Evolutionary conservation across 1,140 invertebrate genomes (phyloP), one percentile per base, ranked within the genome.

Genomic region (Meloidogyne floridensis): DNA sequence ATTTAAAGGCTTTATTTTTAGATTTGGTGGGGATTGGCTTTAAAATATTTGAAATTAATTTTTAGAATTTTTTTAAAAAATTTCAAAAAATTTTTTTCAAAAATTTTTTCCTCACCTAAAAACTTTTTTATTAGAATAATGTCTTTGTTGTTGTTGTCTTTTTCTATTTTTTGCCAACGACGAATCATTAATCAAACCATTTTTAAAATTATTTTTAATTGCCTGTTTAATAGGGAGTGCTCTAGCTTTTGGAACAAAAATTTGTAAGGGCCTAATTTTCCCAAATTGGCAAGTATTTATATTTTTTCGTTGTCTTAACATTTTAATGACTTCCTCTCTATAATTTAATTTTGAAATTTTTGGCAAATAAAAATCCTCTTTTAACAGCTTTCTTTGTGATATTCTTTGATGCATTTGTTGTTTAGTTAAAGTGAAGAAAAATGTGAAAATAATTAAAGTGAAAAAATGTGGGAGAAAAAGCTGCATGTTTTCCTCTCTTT

Each of bases 201-300:
- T n/a, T 5, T 65, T 65, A n/a, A n/a, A n/a, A 65, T 65, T n/a
- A 7, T n/a, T 65, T 6, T 59, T 59, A 15, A 6, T 65, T n/a
- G n/a, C 20, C 7, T 47, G 3, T 71, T 18, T 71, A 42, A 18
- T 74, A n/a, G 72, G 72, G 6, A 74, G 18, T 18, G 72, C 72
- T 54, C 20, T 74, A 51, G 72, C 72, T 74, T 54, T 74, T 0
- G 72, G 72, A n/a, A 8, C 72, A 74, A 74, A 47, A n/a, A 54
- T 15, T 15, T 74, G 72, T 32, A 54, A 54, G n/a, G 59, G 59
- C 5, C 59, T 65, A 7, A 65, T 65, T 65, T 15, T 65, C n/a
- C 59, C 59, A 65, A 65, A 65, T 6, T 65, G 59, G n/a, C 59
- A 65, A 18, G 59, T 7, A 65, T 65, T 32, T 32, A 32, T 32